phyloP scores from a whole-genome alignment of 2,888 invertebrate genomes.

The Busseola fusca region DNA sequence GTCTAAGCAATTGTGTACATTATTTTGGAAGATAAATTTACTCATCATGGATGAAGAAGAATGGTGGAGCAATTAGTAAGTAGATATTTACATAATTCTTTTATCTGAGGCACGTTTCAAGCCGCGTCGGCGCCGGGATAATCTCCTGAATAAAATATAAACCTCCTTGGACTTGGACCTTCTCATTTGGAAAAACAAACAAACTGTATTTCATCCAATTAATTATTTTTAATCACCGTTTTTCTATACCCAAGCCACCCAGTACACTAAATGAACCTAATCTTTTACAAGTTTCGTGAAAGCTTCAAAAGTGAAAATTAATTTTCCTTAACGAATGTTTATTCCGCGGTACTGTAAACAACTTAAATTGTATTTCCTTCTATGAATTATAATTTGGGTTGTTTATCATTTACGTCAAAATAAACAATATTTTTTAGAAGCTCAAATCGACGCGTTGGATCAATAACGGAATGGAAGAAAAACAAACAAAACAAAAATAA shows the following conservation, averaged over 20 bases:
- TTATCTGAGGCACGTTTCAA: slow-evolving; percentile 64
- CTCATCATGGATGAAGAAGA: slow-evolving; percentile 61
- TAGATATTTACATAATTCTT: slow-evolving; percentile 71
- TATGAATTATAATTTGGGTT: slow-evolving; percentile 34
- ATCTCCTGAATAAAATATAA: slow-evolving; percentile 60
- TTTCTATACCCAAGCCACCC: slow-evolving; percentile 15
- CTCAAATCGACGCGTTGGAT: slow-evolving; percentile 27
- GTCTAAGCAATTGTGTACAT: slow-evolving; percentile 41
- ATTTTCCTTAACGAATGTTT: slow-evolving; percentile 28
- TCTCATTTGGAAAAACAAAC: slow-evolving; percentile 23
- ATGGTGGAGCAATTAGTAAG: slow-evolving; percentile 67
- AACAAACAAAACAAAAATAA: slow-evolving; percentile 43
- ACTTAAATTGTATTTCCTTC: slow-evolving; percentile 33
- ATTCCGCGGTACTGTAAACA: slow-evolving; percentile 33
- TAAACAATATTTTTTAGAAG: slow-evolving; percentile 30
- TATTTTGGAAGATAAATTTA: slow-evolving; percentile 51
- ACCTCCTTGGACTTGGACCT: slow-evolving; percentile 7
- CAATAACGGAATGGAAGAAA: slow-evolving; percentile 28
- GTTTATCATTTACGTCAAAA: slow-evolving; percentile 32
- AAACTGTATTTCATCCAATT: slow-evolving; percentile 15
- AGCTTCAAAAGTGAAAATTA: slow-evolving; percentile 16
- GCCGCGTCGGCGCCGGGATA: slow-evolving; percentile 52
- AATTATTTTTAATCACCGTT: slow-evolving; percentile 17
- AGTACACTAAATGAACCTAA: slow-evolving; percentile 15
- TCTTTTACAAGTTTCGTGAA: slow-evolving; percentile 23